These are phyloP conservation scores for Rhinella marina DNA, from an alignment of 2,797 vertebrate genomes.

Conservation along the genomic window DNA sequence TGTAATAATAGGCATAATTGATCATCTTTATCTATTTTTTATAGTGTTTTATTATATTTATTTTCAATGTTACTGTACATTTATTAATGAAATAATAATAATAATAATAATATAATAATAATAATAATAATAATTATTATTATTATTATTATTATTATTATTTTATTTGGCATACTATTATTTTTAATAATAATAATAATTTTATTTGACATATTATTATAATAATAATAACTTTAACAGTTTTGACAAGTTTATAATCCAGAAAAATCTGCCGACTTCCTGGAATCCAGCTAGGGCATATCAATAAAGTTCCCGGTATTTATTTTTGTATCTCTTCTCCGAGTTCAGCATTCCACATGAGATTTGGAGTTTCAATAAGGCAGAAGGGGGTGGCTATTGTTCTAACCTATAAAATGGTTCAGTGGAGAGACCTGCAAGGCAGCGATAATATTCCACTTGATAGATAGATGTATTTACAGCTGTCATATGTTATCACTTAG, in stretches of 20 bases:
- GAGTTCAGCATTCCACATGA: neutral
- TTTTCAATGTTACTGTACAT: too few species aligned
- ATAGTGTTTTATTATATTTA: too few species aligned
- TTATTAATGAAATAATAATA: too few species aligned
- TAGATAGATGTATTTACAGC: constrained; percentile 62
- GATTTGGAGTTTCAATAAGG: neutral
- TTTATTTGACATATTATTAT: neutral
- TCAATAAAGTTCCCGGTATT: constrained; percentile 5
- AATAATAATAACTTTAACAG: neutral
- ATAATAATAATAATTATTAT: neutral
- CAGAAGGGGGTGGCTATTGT: neutral
- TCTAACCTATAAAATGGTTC: constrained; percentile 41
- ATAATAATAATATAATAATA: neutral
- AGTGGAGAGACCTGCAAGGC: constrained; percentile 42
- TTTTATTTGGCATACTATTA: neutral
- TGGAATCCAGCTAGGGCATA: neutral
- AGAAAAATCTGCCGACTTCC: neutral
- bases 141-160: too few species aligned
- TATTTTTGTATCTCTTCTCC: neutral
- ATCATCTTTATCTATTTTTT: too few species aligned
- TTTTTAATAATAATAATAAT: neutral
- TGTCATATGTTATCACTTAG: constrained; percentile 60
- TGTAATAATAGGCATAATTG: too few species aligned
- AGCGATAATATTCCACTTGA: constrained; percentile 48
- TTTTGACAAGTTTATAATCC: neutral